These are phyloP conservation scores for Porites cylindrica DNA, from an alignment of 92 coral and sea anemone genomes.

Conservation along the genomic window DNA sequence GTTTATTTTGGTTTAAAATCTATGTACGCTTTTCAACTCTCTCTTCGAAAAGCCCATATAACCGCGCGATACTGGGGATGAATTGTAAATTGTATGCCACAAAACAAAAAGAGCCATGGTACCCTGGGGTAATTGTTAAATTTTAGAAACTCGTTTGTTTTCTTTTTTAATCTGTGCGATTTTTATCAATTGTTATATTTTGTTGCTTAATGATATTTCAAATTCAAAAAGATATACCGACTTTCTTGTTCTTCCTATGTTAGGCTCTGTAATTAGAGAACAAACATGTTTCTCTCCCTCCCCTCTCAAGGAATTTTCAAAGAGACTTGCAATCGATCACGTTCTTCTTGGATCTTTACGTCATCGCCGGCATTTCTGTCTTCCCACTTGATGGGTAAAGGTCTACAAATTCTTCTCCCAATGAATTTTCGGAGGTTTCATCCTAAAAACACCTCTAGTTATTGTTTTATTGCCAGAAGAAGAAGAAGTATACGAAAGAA, in stretches of 20 bases:
- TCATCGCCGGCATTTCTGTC: slow-evolving; percentile 67
- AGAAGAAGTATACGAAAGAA: slow-evolving; percentile 95
- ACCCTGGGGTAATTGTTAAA: background rate
- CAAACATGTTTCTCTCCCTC: background rate
- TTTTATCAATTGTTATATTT: too few species aligned
- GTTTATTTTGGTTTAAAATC: background rate
- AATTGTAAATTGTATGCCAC: background rate
- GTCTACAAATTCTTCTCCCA: slow-evolving; percentile 69
- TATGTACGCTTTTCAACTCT: background rate
- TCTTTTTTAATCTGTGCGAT: background rate
- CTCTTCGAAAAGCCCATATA: background rate
- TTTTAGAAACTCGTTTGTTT: background rate
- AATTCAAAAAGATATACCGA: background rate
- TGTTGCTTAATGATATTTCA: background rate
- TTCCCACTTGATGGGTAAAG: slow-evolving; percentile 99
- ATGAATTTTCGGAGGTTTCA: slow-evolving; percentile 85
- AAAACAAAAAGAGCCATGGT: background rate
- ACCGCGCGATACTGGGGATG: slow-evolving; percentile 40
- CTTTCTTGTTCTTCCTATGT: too few species aligned
- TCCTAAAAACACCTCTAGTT: slow-evolving; percentile 60
- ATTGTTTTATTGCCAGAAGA: slow-evolving; percentile 79
- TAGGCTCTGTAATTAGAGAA: too few species aligned
- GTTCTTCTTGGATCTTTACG: slow-evolving; percentile 48
- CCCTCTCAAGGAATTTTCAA: background rate
- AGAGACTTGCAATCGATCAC: slow-evolving; percentile 39